A percentile compares a stretch with the other conserved stretches of the same genome.
Conservation (phyloP, 1,140 invertebrate species). For the Aporrectodea caliginosa region DNA sequence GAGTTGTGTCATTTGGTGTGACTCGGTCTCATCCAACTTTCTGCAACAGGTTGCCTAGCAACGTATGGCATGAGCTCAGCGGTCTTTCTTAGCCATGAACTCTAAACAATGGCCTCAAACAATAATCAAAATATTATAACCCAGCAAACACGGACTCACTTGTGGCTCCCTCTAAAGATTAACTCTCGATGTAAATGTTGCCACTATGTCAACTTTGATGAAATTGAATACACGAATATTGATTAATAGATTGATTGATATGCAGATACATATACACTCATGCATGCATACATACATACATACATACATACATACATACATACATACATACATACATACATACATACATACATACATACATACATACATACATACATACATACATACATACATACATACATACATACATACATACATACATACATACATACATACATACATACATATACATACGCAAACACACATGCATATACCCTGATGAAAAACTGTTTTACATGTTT, state of each 20-base stretch:
- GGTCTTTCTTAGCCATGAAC: too few relatives aligned
- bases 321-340: neutral
- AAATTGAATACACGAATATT: neutral
- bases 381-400: neutral
- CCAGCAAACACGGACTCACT: too few relatives aligned
- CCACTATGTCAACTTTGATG: too few relatives aligned
- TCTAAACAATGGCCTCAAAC: too few relatives aligned
- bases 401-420: conserved; percentile 18
- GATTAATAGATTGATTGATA: neutral
- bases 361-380: neutral
- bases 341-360: neutral
- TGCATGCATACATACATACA: neutral
- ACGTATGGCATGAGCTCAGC: too few relatives aligned
- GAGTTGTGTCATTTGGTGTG: too few relatives aligned
- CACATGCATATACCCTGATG: conserved; percentile 1
- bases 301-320: neutral
- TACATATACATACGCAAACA: conserved; percentile 16
- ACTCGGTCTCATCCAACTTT: too few relatives aligned
- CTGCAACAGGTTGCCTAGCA: too few relatives aligned
- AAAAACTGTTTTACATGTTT: neutral
- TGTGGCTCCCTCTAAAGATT: too few relatives aligned
- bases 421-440: conserved; percentile 21
- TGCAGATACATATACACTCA: neutral
- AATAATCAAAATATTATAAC: too few relatives aligned
- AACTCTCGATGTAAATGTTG: too few relatives aligned